Base-by-base conservation (phyloP, 2,888 invertebrate genomes). In the Plutella xylostella region DNA sequence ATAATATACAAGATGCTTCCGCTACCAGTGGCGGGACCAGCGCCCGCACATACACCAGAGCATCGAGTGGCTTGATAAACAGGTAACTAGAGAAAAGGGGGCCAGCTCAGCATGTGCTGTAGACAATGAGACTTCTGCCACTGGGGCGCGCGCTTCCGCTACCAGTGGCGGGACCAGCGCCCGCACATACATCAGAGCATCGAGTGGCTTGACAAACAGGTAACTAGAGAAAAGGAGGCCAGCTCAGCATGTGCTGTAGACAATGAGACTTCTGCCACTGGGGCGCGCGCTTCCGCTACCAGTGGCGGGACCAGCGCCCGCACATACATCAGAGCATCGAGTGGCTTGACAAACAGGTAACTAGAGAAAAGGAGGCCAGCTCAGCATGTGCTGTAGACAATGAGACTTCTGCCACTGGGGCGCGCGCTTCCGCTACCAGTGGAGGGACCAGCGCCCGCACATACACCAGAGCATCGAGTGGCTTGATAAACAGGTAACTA, bases 381-480 rank as follows among this genome's bases (percentile, higher is more conserved):
- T n/a, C n/a, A n/a, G n/a, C n/a, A n/a, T n/a, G n/a, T n/a, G n/a
- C n/a, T n/a, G n/a, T n/a, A n/a, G n/a, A n/a, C n/a, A n/a, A n/a
- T n/a, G n/a, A n/a, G 99, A 99, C 78, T 99, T 99, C 84, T 99
- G 99, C 68, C 99, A 99, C 77, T 99, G 99, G 99, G 99, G 99
- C 15, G 88, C 90, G 50, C 85, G 96, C 45, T 96, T 96, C 77
- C 88, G 93, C 39, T 96, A 92, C 61, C 93, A 93, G 6, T 82
- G 77, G 78, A 55, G 61, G 0, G 82, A 79, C 30, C 39, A 45
- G 2, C 40, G 63, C 0, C 39, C 51, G 92, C 89, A 91, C 49
- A 96, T 99, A 57, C 89, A 96, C 74, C 92, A 97, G 78, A 96
- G 96, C 54, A 98, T 99, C 66, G 93, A 97, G 71, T 90, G 92